Evolutionary conservation across 2,888 invertebrate species (phyloP).

Genomic region (Leucophora obtusa): DNA sequence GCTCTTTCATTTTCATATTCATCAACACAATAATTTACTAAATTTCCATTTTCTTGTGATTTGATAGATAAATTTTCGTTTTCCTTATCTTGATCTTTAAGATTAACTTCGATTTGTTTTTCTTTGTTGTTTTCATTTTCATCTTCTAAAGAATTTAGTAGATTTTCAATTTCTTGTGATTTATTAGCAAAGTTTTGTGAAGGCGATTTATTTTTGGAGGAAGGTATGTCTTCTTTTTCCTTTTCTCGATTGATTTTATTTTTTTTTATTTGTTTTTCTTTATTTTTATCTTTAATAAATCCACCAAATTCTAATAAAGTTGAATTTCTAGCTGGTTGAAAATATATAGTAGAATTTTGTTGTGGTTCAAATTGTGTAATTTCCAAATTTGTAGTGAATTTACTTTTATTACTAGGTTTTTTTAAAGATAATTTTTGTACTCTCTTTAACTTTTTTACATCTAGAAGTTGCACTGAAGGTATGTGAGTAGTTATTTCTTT

Average conservation of each 20-base stretch:
- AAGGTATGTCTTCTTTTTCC: background rate
- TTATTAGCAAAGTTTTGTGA: conserved; percentile 55
- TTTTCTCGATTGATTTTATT: background rate
- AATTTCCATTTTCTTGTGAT: conserved; percentile 57
- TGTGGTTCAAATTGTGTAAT: conserved; percentile 11
- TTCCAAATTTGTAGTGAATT: background rate
- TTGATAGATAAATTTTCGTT: conserved; percentile 39
- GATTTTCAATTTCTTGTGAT: conserved; percentile 57
- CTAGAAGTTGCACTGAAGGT: background rate
- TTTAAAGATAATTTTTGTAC: conserved; percentile 24
- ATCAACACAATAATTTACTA: conserved; percentile 40
- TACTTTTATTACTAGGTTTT: background rate
- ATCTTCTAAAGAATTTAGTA: conserved; percentile 50
- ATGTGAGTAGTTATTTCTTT: background rate
- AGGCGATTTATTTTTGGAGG: background rate
- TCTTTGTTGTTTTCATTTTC: background rate
- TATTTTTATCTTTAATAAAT: background rate
- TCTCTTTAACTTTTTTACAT: conserved; percentile 11
- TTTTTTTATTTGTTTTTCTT: background rate
- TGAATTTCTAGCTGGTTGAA: conserved; percentile 44
- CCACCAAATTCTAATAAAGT: conserved; percentile 30
- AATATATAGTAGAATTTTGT: conserved; percentile 25
- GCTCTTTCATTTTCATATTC: background rate
- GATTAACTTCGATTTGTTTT: background rate
- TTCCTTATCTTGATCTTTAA: background rate